Conservation (phyloP, 2,797 vertebrate genomes). For the Sebastes aleutianus region DNA sequence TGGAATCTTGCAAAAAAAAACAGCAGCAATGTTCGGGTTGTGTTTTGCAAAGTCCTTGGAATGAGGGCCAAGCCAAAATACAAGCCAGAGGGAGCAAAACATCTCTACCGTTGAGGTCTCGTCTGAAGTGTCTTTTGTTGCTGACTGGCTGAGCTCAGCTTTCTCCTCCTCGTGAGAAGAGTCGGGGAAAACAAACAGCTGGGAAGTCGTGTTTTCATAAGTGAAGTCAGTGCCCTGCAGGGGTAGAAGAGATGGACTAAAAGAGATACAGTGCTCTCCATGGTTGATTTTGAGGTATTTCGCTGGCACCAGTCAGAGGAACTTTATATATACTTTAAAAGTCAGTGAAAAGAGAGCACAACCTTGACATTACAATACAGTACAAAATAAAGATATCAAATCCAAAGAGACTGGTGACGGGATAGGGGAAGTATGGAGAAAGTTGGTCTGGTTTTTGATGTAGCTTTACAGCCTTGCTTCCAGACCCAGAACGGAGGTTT, state of each 20-base stretch:
- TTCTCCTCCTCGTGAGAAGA: slow-evolving; percentile 71
- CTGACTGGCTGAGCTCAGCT: slow-evolving; percentile 65
- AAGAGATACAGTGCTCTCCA: slow-evolving; percentile 56
- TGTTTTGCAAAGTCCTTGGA: slow-evolving; percentile 67
- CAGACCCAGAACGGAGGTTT: neutral
- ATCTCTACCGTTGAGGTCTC: slow-evolving; percentile 47
- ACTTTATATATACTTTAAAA: slow-evolving; percentile 1
- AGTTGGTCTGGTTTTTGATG: neutral
- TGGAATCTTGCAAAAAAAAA: slow-evolving; percentile 5
- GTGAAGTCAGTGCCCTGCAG: slow-evolving; percentile 71
- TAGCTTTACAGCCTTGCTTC: slow-evolving; percentile 2
- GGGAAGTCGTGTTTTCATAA: slow-evolving; percentile 77
- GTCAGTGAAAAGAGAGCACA: neutral
- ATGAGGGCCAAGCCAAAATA: slow-evolving; percentile 67
- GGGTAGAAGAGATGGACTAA: slow-evolving; percentile 61
- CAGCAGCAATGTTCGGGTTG: slow-evolving; percentile 40
- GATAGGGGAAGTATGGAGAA: neutral
- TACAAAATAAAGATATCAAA: slow-evolving; percentile 22
- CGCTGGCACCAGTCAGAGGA: slow-evolving; percentile 17
- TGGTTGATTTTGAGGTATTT: slow-evolving; percentile 40
- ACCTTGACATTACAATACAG: slow-evolving; percentile 27
- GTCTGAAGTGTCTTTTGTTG: slow-evolving; percentile 63
- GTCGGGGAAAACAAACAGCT: slow-evolving; percentile 74
- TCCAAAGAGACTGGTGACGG: neutral
- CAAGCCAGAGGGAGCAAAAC: slow-evolving; percentile 60